Evolutionary conservation across 2,888 invertebrate species (phyloP).

Genomic region (Cryptocheilus praepositus): DNA sequence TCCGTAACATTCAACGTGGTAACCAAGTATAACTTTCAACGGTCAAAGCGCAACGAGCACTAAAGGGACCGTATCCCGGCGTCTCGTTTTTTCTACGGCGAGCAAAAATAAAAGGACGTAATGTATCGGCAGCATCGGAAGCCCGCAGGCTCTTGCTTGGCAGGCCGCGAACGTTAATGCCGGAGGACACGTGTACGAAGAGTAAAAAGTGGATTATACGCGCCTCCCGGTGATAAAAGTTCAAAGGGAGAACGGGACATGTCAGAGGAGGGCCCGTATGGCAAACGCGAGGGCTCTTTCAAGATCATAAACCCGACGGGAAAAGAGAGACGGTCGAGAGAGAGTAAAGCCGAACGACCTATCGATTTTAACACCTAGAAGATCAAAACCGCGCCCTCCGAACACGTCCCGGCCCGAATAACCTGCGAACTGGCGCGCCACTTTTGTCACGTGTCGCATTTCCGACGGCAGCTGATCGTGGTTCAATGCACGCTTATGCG

Average conservation of each 20-base stretch:
- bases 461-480: too few relatives aligned
- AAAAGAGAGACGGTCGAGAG: too few relatives aligned
- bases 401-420: neutral
- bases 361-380: conserved; percentile 29
- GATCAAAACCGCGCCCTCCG: conserved; percentile 21
- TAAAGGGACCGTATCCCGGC: conserved; percentile 4
- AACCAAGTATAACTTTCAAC: conserved; percentile 17
- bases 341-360: conserved; percentile 18
- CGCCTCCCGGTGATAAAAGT: conserved; percentile 50
- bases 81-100: conserved; percentile 10
- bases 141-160: conserved; percentile 16
- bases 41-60: conserved; percentile 11
- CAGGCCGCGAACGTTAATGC: conserved; percentile 18
- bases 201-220: conserved; percentile 42
- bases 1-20: neutral
- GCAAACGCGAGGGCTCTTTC: conserved; percentile 24
- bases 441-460: too few relatives aligned
- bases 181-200: conserved; percentile 34
- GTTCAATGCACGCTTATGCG: too few relatives aligned
- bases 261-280: conserved; percentile 19
- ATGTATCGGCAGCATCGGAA: conserved; percentile 27
- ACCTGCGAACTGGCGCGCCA: too few relatives aligned
- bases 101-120: conserved; percentile 26
- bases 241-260: conserved; percentile 44
- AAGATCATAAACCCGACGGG: conserved; percentile 13